Percentiles rank a stretch among this genome's conserved stretches.
Evolutionary conservation across 2,113 vertebrate species (phyloP).

Genomic region (Echinops telfairi): DNA sequence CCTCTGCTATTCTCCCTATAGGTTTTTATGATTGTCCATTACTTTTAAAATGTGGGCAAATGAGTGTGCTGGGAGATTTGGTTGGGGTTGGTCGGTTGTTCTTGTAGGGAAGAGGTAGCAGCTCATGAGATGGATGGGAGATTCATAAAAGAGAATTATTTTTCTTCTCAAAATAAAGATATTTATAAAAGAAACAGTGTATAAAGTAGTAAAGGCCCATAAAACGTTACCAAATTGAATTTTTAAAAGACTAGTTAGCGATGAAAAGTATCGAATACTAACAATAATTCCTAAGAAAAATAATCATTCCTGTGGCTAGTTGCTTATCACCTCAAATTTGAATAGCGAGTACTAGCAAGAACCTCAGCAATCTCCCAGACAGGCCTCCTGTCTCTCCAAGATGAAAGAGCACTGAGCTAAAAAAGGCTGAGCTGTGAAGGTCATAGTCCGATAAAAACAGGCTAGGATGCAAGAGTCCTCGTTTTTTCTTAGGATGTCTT

Average conservation of each 20-base stretch:
- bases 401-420: not conserved
- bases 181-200: not conserved
- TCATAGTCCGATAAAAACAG: not conserved
- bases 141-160: not conserved
- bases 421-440: slow-evolving; percentile 34
- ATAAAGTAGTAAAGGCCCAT: slow-evolving; percentile 8
- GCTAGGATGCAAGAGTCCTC: not conserved
- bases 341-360: not conserved
- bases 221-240: not conserved
- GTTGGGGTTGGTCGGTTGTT: not conserved
- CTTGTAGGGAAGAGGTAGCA: not conserved
- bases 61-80: no score
- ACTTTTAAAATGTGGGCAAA: not conserved
- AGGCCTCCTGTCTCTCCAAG: slow-evolving; percentile 8
- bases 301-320: not conserved
- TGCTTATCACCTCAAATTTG: slow-evolving; percentile 44
- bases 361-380: not conserved
- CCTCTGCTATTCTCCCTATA: not conserved
- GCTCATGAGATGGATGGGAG: not conserved
- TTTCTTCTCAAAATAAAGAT: slow-evolving; percentile 40
- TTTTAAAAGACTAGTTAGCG: slow-evolving; percentile 20
- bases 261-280: slow-evolving; percentile 11
- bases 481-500: slow-evolving; percentile 8
- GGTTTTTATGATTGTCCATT: slow-evolving; percentile 15
- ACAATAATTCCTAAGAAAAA: slow-evolving; percentile 47